Evolutionary conservation across 1,140 invertebrate genomes (phyloP).

Genomic region (Plectus sambesii): DNA sequence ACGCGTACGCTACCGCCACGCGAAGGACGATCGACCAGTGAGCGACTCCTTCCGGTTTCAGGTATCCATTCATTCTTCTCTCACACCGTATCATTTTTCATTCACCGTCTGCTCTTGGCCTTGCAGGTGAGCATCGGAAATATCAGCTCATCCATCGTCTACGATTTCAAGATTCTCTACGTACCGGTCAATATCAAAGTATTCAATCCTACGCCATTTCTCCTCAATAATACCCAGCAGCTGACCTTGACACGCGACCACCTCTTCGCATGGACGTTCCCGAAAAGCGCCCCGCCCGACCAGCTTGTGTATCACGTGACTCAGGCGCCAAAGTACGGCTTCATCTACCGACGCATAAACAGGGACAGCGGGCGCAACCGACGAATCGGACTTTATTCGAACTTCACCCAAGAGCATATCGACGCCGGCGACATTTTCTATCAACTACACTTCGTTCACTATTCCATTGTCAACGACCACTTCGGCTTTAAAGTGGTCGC

Average conservation of each 20-base stretch:
- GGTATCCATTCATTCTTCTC: slow-evolving; percentile 14
- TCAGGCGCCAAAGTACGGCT: slow-evolving; percentile 42
- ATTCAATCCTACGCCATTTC: slow-evolving; percentile 35
- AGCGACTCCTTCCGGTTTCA: slow-evolving; percentile 39
- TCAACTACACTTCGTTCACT: slow-evolving; percentile 43
- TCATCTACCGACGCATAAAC: slow-evolving; percentile 33
- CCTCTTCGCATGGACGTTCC: slow-evolving; percentile 41
- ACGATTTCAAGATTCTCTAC: slow-evolving; percentile 36
- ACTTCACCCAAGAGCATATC: slow-evolving; percentile 43
- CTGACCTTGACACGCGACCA: slow-evolving; percentile 20
- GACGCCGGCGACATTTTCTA: slow-evolving; percentile 32
- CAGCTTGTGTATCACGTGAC: slow-evolving; percentile 38
- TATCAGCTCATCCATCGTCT: slow-evolving; percentile 23
- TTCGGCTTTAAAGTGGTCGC: slow-evolving; percentile 40
- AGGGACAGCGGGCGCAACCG: slow-evolving; percentile 24
- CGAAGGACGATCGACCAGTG: slow-evolving; percentile 22
- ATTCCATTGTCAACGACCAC: slow-evolving; percentile 41
- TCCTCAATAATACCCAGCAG: slow-evolving; percentile 39
- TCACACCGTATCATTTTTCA: not conserved
- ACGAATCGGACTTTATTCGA: slow-evolving; percentile 42
- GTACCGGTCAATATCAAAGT: slow-evolving; percentile 41
- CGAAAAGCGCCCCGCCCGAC: slow-evolving; percentile 28
- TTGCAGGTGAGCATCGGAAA: slow-evolving; percentile 33
- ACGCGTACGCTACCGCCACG: slow-evolving; percentile 37
- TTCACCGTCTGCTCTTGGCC: not conserved